Conservation (phyloP, 2,888 invertebrate genomes). For the Pyrrhosoma nymphula region DNA sequence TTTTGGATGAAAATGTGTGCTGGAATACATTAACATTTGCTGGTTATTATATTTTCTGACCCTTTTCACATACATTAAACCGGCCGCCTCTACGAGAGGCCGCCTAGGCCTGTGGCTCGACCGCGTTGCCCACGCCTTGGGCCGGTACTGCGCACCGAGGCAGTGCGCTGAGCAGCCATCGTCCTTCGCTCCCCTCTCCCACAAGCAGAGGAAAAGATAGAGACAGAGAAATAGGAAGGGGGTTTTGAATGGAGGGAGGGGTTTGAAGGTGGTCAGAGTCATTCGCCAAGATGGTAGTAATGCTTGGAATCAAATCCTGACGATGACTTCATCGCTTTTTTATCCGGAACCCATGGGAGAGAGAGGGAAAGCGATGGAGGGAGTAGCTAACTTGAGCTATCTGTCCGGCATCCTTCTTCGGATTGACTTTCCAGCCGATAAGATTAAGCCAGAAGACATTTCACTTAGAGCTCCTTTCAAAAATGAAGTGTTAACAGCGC, state of each 20-base stretch:
- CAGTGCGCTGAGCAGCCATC: not conserved
- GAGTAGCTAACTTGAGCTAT: not conserved
- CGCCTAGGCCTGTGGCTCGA: too few relatives aligned
- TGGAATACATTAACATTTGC: too few relatives aligned
- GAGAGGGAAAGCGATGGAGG: not conserved
- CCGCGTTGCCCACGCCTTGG: too few relatives aligned
- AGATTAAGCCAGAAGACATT: constrained; percentile 26
- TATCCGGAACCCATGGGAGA: constrained; percentile 5
- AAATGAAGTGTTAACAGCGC: not conserved
- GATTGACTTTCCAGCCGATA: constrained; percentile 9
- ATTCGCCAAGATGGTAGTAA: constrained; percentile 16
- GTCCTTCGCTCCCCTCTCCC: not conserved
- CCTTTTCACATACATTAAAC: too few relatives aligned
- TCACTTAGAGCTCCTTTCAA: not conserved
- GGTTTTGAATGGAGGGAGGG: not conserved
- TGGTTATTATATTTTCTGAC: too few relatives aligned
- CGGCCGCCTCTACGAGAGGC: too few relatives aligned
- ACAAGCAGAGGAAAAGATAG: not conserved
- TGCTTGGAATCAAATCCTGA: constrained; percentile 14
- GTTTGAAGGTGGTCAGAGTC: not conserved
- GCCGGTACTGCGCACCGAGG: too few relatives aligned
- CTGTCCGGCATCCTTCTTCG: constrained; percentile 1
- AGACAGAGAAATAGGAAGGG: not conserved
- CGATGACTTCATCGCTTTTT: constrained; percentile 32
- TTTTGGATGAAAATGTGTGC: too few relatives aligned